Evolutionary conservation across 2,113 vertebrate species (phyloP).

Genomic region (Pseudois nayaur): DNA sequence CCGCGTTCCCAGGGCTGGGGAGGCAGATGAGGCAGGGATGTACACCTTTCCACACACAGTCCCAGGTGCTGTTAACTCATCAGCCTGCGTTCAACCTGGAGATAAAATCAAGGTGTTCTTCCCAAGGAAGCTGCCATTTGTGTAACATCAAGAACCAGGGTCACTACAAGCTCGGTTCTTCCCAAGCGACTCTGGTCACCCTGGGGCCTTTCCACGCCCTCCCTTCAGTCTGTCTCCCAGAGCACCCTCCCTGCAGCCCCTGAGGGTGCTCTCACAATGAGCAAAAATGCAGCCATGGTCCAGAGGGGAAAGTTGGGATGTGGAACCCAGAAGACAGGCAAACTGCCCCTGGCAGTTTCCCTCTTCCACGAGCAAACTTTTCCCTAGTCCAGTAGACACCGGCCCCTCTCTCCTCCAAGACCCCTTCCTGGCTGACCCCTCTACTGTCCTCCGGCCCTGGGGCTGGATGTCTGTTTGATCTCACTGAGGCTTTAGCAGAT

Average conservation of each 20-base stretch:
- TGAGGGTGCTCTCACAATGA: background rate
- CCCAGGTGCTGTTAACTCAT: background rate
- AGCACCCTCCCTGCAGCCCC: background rate
- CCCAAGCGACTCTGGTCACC: background rate
- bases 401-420: background rate
- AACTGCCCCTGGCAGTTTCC: background rate
- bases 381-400: background rate
- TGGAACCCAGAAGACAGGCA: background rate
- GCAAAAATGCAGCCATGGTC: background rate
- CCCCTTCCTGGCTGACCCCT: rapidly evolving
- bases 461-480: background rate
- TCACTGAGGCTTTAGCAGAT: background rate
- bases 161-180: background rate
- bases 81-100: background rate
- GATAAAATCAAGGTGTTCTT: background rate
- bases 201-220: background rate
- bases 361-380: background rate
- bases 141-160: no score
- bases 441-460: background rate
- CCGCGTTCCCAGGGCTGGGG: background rate
- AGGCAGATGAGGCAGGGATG: background rate
- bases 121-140: background rate
- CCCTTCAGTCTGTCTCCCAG: background rate
- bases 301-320: background rate
- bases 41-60: no score